Evolutionary conservation across 2,113 vertebrate species (phyloP), one percentile per base, ranked within the genome.

Genomic region (Pelecanoides urinatrix): DNA sequence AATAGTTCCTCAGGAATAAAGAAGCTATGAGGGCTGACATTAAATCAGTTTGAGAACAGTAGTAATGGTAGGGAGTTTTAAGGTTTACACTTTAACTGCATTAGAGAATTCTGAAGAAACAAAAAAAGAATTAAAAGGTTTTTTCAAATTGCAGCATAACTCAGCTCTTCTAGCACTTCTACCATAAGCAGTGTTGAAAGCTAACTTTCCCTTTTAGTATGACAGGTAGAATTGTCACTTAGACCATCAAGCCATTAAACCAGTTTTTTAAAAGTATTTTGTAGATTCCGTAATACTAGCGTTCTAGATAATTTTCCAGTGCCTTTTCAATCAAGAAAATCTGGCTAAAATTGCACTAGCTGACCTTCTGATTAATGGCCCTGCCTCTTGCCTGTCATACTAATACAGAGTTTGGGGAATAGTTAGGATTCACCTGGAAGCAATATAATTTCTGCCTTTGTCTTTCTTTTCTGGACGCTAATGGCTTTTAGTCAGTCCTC

Each of bases 401-500:
- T 98, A 98, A 98, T 98, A 98, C 89, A 88, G 98, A 98, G 97
- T 98, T 98, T 97, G 96, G 97, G 97, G 97, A 98, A 97, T 98
- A 97, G 93, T 97, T 97, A 97, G 90, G 98, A 98, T 98, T 98
- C 97, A 98, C 98, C 98, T 98, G 98, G 98, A 98, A 98, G 98
- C 2, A 86, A 98, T 97, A 97, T 96, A 98, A 98, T 98, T 99
- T 98, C 98, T 98, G 97, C 97, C 97, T 99, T 98, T 98, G 98
- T 99, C 98, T 99, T 98, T 98, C 96, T 97, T 98, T 95, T 96
- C 98, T 98, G 98, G 98, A 98, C 98, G 84, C 98, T 99, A 99
- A 99, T 99, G 98, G 99, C 97, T 99, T 99, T 99, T 98, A 98
- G 98, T 98, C 98, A 98, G 98, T 97, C 96, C 97, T 98, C 98